These are phyloP conservation scores for Desoria tigrina DNA, from an alignment of 2,888 invertebrate species.

Conservation along the genomic window DNA sequence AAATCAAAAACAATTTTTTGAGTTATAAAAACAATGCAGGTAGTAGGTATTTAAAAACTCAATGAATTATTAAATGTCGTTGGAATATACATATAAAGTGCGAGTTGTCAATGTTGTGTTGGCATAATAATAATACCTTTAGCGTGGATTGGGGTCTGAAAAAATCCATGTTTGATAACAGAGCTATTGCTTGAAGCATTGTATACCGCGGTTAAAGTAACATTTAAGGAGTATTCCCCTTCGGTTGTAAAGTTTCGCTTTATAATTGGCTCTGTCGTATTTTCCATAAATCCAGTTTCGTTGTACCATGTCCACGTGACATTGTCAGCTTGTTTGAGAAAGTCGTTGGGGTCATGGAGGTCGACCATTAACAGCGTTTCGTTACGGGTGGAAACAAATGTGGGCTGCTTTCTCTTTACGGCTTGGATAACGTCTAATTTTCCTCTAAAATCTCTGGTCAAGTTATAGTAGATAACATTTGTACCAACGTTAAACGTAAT, in stretches of 20 bases:
- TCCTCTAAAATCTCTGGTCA: constrained; percentile 42
- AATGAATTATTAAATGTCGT: neutral
- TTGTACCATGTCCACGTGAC: constrained; percentile 47
- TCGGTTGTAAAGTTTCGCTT: constrained; percentile 45
- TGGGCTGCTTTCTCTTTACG: constrained; percentile 28
- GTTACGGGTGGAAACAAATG: constrained; percentile 38
- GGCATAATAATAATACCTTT: constrained; percentile 66
- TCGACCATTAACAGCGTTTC: constrained; percentile 39
- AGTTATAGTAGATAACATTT: constrained; percentile 21
- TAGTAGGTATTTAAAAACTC: constrained; percentile 1
- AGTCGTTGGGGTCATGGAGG: constrained; percentile 38
- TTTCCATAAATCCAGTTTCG: constrained; percentile 33
- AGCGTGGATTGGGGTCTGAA: constrained; percentile 65
- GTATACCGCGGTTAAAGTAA: constrained; percentile 38
- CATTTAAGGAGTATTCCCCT: constrained; percentile 36
- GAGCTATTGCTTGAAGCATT: constrained; percentile 25
- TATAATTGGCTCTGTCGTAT: constrained; percentile 37
- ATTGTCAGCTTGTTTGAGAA: constrained; percentile 33
- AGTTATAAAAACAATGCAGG: neutral
- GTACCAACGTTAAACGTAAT: constrained; percentile 32
- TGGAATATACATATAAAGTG: neutral
- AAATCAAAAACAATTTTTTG: constrained; percentile 53
- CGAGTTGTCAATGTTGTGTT: constrained; percentile 2
- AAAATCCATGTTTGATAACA: constrained; percentile 66
- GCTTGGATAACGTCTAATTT: constrained; percentile 39